Evolutionary conservation across 2,888 invertebrate species (phyloP), one percentile per base, ranked within the genome.

Genomic region (Opisthograptis luteolata): DNA sequence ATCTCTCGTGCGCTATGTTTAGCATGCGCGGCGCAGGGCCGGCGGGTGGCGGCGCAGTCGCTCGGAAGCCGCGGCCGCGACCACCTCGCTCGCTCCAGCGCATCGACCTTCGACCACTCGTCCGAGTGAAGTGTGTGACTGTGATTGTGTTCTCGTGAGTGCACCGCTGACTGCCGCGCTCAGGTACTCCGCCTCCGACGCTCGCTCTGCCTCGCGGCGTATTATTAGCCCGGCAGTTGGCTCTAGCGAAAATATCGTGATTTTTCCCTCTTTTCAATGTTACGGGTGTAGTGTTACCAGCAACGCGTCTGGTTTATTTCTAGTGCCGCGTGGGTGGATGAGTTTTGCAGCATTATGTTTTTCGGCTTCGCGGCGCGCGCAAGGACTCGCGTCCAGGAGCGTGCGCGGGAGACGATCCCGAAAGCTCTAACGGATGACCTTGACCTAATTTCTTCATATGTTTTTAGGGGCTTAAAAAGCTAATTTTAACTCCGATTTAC

Each of bases 81-180:
- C 73, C 84, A 83, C 79, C 84, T 79, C 84, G 84, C 84, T 72
- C 73, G 79, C 81, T 84, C 84, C 86, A 85, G 84, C 85, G 79
- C 71, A 68, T 70, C 83, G 83, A 84, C 82, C 83, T 74, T 80
- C 85, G 86, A 87, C 87, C 87, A 87, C 87, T 86, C 83, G 79
- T 57, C 69, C 73, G 88, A 87, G 87, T 87, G 87, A 87, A 84
- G 89, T 87, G 87, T 84, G 85, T 87, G 87, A 78, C 80, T 85
- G 87, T 87, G 88, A 80, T 81, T 77, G 88, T 87, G 85, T 76
- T 78, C 72, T 76, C 68, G 73, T 73, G 70, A 71, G 70, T 72
- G 63, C 69, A 68, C 69, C 66, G 62, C 68, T 63, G 62, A 68
- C 70, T 66, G 66, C 65, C 66, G 63, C 70, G 65, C 66, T 65